These are phyloP conservation scores for Brachionichthys hirsutus DNA, from an alignment of 2,113 vertebrate species.

Conservation along the genomic window DNA sequence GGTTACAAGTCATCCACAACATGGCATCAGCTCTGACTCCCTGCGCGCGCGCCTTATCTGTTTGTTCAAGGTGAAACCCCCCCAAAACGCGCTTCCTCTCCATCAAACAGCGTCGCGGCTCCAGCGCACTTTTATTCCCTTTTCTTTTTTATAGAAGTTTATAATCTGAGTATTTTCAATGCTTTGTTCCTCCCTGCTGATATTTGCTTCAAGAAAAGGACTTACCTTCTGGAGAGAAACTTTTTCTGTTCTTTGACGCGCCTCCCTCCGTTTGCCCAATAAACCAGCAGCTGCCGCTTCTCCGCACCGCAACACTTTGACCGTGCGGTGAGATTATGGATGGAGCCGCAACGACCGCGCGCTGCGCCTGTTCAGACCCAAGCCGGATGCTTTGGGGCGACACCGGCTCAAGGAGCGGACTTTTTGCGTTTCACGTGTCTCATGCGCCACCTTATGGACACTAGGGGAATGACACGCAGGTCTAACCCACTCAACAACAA, in stretches of 20 bases:
- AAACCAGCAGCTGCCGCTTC: neutral
- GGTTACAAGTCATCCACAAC: constrained; percentile 71
- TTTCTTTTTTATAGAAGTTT: neutral
- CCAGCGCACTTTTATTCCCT: no score
- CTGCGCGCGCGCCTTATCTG: no score
- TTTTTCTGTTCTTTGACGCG: constrained; percentile 32
- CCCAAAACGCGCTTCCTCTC: constrained; percentile 82
- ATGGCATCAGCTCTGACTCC: constrained; percentile 82
- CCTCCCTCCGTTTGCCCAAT: constrained; percentile 10
- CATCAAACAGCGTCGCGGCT: constrained; percentile 71
- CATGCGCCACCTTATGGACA: constrained; percentile 79
- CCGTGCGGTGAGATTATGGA: no score
- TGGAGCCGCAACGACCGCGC: no score
- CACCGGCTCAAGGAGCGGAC: constrained; percentile 24
- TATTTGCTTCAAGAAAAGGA: neutral
- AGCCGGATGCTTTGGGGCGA: constrained; percentile 18
- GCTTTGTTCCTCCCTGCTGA: no score
- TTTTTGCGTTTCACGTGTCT: constrained; percentile 60
- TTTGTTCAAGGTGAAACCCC: constrained; percentile 85
- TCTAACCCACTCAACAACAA: neutral
- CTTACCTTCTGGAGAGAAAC: constrained; percentile 38
- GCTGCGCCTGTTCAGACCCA: constrained; percentile 2
- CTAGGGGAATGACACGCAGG: constrained; percentile 13
- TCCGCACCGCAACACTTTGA: neutral
- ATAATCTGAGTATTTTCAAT: no score